Base-by-base conservation (phyloP, 1,140 invertebrate species). In the Macrobrachium nipponense region DNA sequence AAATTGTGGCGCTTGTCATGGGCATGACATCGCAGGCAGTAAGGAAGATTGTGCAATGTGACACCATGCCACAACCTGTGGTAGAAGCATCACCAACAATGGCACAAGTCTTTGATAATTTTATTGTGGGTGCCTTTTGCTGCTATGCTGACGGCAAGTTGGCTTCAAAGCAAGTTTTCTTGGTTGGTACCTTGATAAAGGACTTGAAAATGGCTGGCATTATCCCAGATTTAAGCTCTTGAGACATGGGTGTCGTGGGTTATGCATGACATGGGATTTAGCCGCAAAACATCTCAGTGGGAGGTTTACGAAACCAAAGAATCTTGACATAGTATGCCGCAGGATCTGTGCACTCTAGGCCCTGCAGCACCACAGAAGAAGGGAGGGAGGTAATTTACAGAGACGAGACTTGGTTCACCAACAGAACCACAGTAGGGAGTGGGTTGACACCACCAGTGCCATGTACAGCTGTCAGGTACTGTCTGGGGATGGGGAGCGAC, bases 401-500 rank as follows among this genome's bases (percentile, higher is more conserved):
- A n/a, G 64, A 68, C 3, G 15, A 68, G 64, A 68, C 64, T n/a
- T 12, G 3, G 15, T 68, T 68, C 23, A 68, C 64, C 23, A 68
- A 4, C 15, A 68, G 8, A 51, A 51, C 8, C 51, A 51, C 51
- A 51, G 51, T 10, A 66, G 64, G 43, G 23, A 75, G 72, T 75
- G n/a, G 43, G 43, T 75, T n/a, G 43, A 75, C 72, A 75, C 72
- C 23, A 75, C 72, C 72, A 75, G 72, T 75, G 72, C 43, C 43
- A 75, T 23, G 18, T 14, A 59, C 59, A 78, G 76, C 12, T 10
- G 64, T 4, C 51, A 51, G 51, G 8, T 51, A 51, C 51, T 10
- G 51, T 7, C 51, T 51, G 64, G 64, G 23, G 64, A 75, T 7
- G 72, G 23, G 18, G 11, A 75, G 72, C 5, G 72, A n/a, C 0